Evolutionary conservation across 2,888 invertebrate genomes (phyloP).

Genomic region (Aleiodes alternator): DNA sequence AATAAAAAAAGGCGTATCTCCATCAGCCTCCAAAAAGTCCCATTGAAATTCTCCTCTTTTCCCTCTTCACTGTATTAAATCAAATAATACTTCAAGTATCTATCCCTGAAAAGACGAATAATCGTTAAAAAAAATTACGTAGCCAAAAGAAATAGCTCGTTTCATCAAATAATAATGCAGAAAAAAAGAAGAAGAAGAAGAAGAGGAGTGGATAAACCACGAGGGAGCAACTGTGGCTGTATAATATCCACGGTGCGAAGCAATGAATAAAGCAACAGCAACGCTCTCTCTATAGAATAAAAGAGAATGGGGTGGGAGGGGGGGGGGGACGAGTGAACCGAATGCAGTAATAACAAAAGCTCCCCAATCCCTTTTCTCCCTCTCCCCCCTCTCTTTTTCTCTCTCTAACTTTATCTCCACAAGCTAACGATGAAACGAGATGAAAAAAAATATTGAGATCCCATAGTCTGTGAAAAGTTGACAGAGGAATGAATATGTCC

Average conservation of each 20-base stretch:
- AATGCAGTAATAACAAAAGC: conserved; percentile 20
- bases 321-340: neutral
- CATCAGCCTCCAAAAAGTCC: no score
- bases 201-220: conserved; percentile 15
- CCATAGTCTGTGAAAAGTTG: neutral
- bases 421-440: neutral
- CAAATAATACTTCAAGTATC: neutral
- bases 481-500: conserved; percentile 27
- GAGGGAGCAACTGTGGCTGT: conserved; percentile 9
- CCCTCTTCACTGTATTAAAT: no score
- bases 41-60: no score
- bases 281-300: neutral
- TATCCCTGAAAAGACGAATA: neutral
- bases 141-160: neutral
- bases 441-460: neutral
- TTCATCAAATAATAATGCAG: conserved; percentile 8
- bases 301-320: neutral
- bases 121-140: neutral
- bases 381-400: no score
- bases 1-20: no score
- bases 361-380: neutral
- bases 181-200: neutral
- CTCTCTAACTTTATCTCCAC: no score
- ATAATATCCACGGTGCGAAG: conserved; percentile 44
- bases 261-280: conserved; percentile 45